Evolutionary conservation across 2,797 vertebrate genomes (phyloP).

Genomic region (Peromyscus aztecus): DNA sequence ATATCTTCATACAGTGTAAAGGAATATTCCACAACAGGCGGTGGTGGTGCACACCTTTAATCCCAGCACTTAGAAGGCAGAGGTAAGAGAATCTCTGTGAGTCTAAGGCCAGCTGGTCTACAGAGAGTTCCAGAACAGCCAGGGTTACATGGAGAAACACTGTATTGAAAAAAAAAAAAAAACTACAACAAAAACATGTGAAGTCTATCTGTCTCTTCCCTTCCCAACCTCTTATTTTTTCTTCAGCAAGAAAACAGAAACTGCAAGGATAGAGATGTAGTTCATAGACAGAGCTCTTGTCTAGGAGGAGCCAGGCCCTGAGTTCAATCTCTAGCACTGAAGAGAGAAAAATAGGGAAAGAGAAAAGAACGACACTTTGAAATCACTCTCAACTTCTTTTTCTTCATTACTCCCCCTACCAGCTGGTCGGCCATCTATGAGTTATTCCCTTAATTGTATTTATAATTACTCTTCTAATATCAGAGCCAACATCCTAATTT

Average conservation of each 20-base stretch:
- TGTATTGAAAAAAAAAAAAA: background rate
- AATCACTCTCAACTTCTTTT: background rate
- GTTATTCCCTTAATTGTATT: background rate
- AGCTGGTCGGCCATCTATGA: background rate
- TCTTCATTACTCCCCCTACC: background rate
- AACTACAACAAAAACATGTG: background rate
- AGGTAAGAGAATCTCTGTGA: background rate
- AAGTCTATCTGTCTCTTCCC: background rate
- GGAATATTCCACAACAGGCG: background rate
- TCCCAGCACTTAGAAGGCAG: background rate
- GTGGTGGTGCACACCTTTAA: background rate
- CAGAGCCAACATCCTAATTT: background rate
- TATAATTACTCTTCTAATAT: background rate
- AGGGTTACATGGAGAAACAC: background rate
- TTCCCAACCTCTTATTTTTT: background rate
- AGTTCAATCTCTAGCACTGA: background rate
- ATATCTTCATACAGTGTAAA: too few species aligned
- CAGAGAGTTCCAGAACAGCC: background rate
- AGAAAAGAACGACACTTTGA: conserved; percentile 8
- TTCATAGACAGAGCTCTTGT: background rate
- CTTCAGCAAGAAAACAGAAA: background rate
- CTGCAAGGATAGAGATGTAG: background rate
- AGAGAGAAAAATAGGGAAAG: background rate
- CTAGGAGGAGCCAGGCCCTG: background rate
- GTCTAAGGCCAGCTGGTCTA: background rate